A percentile compares a stretch with the other conserved stretches of the same genome.
These are phyloP conservation scores for Varecia variegata DNA, from an alignment of 2,797 vertebrate genomes.

Conservation along the genomic window DNA sequence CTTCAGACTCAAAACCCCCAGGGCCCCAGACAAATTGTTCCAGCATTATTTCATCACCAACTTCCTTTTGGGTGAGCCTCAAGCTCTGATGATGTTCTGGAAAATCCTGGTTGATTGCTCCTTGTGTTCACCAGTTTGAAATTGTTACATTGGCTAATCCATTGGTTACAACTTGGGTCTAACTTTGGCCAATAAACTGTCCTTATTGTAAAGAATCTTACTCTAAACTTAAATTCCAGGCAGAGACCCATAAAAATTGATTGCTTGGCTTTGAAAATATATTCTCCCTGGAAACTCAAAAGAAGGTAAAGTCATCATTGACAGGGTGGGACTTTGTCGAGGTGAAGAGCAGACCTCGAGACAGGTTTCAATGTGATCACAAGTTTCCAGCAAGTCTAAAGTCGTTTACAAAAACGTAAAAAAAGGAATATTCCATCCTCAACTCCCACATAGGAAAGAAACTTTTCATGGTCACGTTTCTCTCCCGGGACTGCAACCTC, in stretches of 20 bases:
- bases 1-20: background rate
- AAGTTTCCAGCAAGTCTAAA: constrained; percentile 65
- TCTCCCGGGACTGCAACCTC: constrained; percentile 26
- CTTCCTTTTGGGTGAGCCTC: constrained; percentile 45
- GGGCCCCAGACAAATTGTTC: background rate
- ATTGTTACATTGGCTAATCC: constrained; percentile 49
- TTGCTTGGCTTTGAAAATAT: constrained; percentile 61
- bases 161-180: constrained; percentile 34
- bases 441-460: constrained; percentile 61
- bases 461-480: constrained; percentile 60
- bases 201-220: constrained; percentile 63
- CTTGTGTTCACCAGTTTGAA: constrained; percentile 52
- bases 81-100: constrained; percentile 41
- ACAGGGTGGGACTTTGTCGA: constrained; percentile 22
- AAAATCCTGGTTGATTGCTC: constrained; percentile 54
- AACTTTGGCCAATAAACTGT: constrained; percentile 62
- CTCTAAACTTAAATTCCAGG: constrained; percentile 67
- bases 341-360: constrained; percentile 59
- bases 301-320: constrained; percentile 73
- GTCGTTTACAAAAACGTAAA: constrained; percentile 13
- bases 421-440: constrained; percentile 49
- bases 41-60: background rate
- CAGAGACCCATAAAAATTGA: constrained; percentile 64
- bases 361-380: constrained; percentile 56
- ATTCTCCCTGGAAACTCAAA: constrained; percentile 64